Evolutionary conservation across 2,888 invertebrate species (phyloP).

Genomic region (Loripinus fragilis): DNA sequence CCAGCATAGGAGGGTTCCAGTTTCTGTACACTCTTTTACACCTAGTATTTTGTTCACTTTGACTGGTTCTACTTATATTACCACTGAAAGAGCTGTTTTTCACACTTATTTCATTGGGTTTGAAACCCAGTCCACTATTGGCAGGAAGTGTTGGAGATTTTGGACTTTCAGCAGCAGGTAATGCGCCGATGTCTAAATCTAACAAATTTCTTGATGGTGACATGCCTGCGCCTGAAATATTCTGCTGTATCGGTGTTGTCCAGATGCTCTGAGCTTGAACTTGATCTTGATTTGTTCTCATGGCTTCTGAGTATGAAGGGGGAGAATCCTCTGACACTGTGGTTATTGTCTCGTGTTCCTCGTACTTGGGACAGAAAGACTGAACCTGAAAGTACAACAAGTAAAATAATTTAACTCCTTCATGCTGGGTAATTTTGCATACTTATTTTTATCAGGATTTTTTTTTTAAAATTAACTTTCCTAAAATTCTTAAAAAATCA

Average conservation of each 20-base stretch:
- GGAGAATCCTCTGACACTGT: slow-evolving; percentile 71
- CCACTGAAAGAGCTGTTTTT: slow-evolving; percentile 4
- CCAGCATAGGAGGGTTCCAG: slow-evolving; percentile 92
- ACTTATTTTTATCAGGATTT: no score
- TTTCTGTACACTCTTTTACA: slow-evolving; percentile 83
- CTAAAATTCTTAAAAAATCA: no score
- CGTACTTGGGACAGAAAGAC: slow-evolving; percentile 36
- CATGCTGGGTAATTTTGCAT: no score
- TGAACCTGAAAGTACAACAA: slow-evolving; percentile 19
- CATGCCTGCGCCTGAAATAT: background rate
- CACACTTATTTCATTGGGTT: slow-evolving; percentile 9
- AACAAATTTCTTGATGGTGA: slow-evolving; percentile 36
- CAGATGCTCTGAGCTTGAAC: slow-evolving; percentile 60
- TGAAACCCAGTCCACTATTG: slow-evolving; percentile 18
- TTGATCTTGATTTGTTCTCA: slow-evolving; percentile 58
- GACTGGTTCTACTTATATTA: slow-evolving; percentile 10
- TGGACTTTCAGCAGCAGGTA: slow-evolving; percentile 37
- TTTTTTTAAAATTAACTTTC: no score
- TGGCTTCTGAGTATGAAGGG: slow-evolving; percentile 78
- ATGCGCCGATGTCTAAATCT: slow-evolving; percentile 42
- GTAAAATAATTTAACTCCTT: no score
- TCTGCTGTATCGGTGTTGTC: slow-evolving; percentile 64
- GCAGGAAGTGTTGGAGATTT: slow-evolving; percentile 16
- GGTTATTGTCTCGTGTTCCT: slow-evolving; percentile 29
- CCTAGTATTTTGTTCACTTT: slow-evolving; percentile 42